Percentiles rank a stretch among this genome's conserved stretches.
These are phyloP conservation scores for Manacus vitellinus DNA, from an alignment of 2,113 vertebrate species.

Conservation along the genomic window DNA sequence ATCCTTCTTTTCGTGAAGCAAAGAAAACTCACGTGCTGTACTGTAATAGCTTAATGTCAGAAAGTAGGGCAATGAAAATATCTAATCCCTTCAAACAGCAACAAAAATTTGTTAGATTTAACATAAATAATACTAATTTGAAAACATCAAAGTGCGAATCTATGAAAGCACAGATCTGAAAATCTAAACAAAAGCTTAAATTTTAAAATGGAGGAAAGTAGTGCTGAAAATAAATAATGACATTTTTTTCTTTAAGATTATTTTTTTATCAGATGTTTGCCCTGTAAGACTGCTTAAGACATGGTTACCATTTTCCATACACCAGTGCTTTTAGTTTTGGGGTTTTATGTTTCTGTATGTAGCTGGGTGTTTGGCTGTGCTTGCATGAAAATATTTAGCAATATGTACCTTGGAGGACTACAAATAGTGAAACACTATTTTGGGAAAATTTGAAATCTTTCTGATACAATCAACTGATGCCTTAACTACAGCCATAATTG, in stretches of 20 bases:
- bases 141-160: background rate
- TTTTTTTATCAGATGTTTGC: background rate
- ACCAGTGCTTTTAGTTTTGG: slow-evolving; percentile 8
- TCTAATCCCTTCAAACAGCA: background rate
- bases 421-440: background rate
- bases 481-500: background rate
- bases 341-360: background rate
- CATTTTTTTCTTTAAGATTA: background rate
- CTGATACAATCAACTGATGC: background rate
- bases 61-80: background rate
- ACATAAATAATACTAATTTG: background rate
- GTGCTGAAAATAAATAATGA: background rate
- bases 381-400: slow-evolving; percentile 3
- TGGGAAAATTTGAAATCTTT: background rate
- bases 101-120: background rate
- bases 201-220: background rate
- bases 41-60: background rate
- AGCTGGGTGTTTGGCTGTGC: background rate
- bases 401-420: background rate
- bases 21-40: background rate
- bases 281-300: slow-evolving; percentile 57
- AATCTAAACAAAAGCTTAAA: background rate
- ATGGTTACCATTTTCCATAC: background rate
- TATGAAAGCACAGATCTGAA: background rate
- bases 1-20: background rate